phyloP scores from a whole-genome alignment of 2,888 invertebrate genomes.

The Campoletis raptor region DNA sequence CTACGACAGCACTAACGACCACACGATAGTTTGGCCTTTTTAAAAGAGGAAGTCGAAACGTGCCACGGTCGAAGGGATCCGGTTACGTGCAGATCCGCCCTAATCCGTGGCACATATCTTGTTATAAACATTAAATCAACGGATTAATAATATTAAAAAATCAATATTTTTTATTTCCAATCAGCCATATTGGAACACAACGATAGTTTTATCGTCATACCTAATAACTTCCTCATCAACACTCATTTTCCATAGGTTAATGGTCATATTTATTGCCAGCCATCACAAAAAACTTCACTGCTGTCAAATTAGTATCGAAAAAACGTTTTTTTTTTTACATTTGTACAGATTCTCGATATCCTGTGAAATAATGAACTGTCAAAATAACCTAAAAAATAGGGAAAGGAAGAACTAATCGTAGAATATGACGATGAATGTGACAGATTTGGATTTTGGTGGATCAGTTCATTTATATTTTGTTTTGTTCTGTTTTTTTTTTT shows the following conservation, averaged over 20 bases:
- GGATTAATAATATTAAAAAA: background rate
- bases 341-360: background rate
- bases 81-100: constrained; percentile 57
- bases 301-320: background rate
- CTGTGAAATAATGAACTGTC: background rate
- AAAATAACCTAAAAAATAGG: background rate
- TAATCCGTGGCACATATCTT: background rate
- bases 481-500: constrained; percentile 7
- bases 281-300: background rate
- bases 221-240: background rate
- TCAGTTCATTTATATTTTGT: background rate
- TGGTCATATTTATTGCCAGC: background rate
- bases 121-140: background rate
- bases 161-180: background rate
- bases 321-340: background rate
- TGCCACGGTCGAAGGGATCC: constrained; percentile 67
- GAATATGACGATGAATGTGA: background rate
- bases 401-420: background rate
- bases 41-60: constrained; percentile 63
- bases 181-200: background rate
- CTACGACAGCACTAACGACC: constrained; percentile 43
- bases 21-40: constrained; percentile 57
- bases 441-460: background rate
- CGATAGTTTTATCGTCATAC: background rate
- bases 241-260: background rate